phyloP scores from a whole-genome alignment of 2,797 vertebrate genomes.

The Sebastes nivosus region DNA sequence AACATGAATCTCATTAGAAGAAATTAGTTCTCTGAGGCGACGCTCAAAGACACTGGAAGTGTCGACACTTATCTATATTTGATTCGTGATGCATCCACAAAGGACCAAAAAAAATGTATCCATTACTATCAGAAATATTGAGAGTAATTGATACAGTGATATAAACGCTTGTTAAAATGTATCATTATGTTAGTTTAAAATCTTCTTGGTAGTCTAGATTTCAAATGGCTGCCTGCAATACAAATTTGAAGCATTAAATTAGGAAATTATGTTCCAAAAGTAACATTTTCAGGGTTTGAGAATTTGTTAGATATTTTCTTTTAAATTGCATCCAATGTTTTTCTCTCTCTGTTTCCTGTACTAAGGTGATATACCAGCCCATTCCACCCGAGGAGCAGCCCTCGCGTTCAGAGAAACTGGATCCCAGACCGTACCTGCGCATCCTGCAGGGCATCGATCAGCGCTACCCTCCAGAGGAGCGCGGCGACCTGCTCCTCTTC shows the following conservation, averaged over 20 bases:
- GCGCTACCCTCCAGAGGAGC: slow-evolving; percentile 88
- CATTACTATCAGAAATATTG: neutral
- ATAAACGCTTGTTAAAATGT: neutral
- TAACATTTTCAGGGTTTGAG: neutral
- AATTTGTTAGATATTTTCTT: neutral
- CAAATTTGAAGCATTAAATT: neutral
- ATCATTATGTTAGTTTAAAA: neutral
- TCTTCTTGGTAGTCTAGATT: neutral
- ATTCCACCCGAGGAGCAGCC: slow-evolving; percentile 83
- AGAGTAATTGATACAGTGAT: neutral
- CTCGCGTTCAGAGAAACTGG: slow-evolving; percentile 86
- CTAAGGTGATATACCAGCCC: slow-evolving; percentile 91
- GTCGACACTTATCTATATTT: neutral
- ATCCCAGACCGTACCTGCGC: slow-evolving; percentile 89
- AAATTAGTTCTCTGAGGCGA: neutral
- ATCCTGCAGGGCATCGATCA: slow-evolving; percentile 92
- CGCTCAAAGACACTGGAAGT: neutral
- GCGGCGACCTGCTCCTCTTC: slow-evolving; percentile 92
- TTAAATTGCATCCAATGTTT: neutral
- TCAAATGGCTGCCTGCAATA: neutral
- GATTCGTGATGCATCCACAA: neutral
- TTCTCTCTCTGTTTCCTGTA: neutral
- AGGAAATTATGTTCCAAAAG: neutral
- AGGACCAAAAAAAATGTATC: neutral
- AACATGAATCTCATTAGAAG: neutral